These are phyloP conservation scores for Psittacula derbiana DNA, from an alignment of 2,797 vertebrate genomes.

Conservation along the genomic window DNA sequence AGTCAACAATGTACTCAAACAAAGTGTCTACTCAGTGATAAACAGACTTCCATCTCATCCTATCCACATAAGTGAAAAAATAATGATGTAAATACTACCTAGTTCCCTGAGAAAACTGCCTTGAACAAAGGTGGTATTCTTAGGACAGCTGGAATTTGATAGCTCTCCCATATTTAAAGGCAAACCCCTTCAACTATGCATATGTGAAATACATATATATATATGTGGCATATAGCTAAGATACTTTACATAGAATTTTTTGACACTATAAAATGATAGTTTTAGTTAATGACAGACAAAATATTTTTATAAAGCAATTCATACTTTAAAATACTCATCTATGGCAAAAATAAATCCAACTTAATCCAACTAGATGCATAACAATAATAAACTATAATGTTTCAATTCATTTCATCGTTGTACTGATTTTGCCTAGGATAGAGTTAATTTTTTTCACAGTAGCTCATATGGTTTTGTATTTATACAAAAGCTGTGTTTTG, in stretches of 20 bases:
- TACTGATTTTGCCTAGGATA: neutral
- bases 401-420: neutral
- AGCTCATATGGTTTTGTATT: neutral
- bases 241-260: neutral
- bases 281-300: neutral
- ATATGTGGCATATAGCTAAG: neutral
- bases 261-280: neutral
- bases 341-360: neutral
- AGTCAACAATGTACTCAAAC: neutral
- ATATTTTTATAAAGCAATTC: neutral
- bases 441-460: neutral
- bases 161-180: neutral
- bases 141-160: neutral
- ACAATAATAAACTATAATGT: neutral
- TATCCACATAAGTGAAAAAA: neutral
- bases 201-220: neutral
- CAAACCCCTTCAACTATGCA: neutral
- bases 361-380: neutral
- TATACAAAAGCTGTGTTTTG: neutral
- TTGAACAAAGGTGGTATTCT: neutral
- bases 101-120: neutral
- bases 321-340: neutral
- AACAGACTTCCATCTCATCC: neutral
- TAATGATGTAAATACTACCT: neutral
- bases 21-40: neutral